phyloP scores from a whole-genome alignment of 2,797 vertebrate genomes.

The Neosalanx taihuensis region DNA sequence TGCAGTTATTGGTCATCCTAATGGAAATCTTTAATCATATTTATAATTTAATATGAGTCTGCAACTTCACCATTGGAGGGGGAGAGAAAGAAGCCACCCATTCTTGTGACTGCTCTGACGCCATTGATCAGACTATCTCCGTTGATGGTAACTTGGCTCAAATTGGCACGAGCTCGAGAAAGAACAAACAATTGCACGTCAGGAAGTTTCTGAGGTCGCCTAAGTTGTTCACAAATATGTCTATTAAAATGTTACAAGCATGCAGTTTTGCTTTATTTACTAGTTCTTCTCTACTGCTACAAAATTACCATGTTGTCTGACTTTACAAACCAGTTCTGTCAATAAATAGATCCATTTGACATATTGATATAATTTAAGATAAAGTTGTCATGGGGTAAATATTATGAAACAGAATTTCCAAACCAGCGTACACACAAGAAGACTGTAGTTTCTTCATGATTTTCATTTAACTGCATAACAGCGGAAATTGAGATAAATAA shows the following conservation, averaged over 20 bases:
- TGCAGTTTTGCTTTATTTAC: constrained; percentile 13
- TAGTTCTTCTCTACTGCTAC: constrained; percentile 13
- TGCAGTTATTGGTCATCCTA: not conserved
- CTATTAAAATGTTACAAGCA: constrained; percentile 14
- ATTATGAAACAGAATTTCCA: constrained; percentile 36
- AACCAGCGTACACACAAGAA: constrained; percentile 35
- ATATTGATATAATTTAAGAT: constrained; percentile 39
- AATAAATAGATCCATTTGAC: constrained; percentile 35
- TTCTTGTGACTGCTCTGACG: constrained; percentile 58
- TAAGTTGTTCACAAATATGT: constrained; percentile 37
- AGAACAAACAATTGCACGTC: constrained; percentile 48
- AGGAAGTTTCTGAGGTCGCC: constrained; percentile 51
- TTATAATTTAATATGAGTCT: not conserved
- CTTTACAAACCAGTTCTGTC: constrained; percentile 22
- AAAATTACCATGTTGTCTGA: constrained; percentile 21
- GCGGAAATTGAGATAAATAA: constrained; percentile 26
- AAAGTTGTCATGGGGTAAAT: constrained; percentile 22
- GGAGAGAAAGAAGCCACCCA: constrained; percentile 50
- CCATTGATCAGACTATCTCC: constrained; percentile 51
- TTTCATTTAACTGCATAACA: constrained; percentile 34
- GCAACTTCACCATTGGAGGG: constrained; percentile 48
- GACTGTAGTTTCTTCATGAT: constrained; percentile 27
- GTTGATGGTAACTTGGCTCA: constrained; percentile 52
- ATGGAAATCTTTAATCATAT: not conserved
- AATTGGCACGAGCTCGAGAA: constrained; percentile 40